phyloP scores from a whole-genome alignment of 2,113 vertebrate genomes.

The Tapirus terrestris region DNA sequence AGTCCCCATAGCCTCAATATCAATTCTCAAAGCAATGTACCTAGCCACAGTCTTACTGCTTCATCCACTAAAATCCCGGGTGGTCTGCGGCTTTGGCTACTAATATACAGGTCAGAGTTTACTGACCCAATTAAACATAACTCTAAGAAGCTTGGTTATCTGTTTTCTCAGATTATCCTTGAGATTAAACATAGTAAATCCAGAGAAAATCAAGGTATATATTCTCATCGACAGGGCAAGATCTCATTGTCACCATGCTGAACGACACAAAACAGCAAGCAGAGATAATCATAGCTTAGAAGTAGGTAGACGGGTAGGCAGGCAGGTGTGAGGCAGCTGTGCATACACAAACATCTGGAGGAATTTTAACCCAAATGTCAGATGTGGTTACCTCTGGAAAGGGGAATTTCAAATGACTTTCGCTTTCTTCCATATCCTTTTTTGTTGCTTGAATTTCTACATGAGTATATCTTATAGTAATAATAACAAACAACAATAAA shows the following conservation, averaged over 20 bases:
- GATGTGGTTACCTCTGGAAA: background rate
- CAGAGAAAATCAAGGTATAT: background rate
- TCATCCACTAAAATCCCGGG: background rate
- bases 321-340: background rate
- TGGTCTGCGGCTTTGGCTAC: background rate
- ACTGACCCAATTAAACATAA: background rate
- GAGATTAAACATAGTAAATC: background rate
- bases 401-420: conserved; percentile 9
- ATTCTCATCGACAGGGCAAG: background rate
- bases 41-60: background rate
- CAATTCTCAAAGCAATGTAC: background rate
- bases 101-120: background rate
- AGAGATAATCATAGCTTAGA: background rate
- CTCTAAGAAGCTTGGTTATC: background rate
- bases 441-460: background rate
- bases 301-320: no score
- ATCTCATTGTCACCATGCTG: background rate
- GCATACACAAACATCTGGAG: background rate
- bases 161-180: background rate
- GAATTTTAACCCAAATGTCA: background rate
- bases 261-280: background rate
- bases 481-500: background rate
- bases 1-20: background rate
- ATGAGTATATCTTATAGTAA: background rate
- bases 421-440: background rate